phyloP scores from a whole-genome alignment of 2,113 vertebrate genomes.

The Dipodomys spectabilis region DNA sequence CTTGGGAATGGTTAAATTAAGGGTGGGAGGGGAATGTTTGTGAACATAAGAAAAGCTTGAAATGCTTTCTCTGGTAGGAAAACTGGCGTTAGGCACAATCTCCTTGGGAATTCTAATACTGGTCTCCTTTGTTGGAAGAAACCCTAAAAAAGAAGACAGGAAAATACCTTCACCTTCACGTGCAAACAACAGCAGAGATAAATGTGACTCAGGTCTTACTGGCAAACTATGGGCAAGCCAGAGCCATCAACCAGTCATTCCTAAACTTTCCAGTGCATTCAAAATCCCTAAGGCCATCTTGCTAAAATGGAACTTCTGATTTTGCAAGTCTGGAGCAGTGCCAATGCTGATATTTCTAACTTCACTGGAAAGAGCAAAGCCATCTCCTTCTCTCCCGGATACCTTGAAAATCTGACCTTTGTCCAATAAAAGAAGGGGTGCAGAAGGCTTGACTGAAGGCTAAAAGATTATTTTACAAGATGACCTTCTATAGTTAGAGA shows the following conservation, averaged over 20 bases:
- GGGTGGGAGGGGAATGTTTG: background rate
- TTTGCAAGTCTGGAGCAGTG: background rate
- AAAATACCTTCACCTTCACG: background rate
- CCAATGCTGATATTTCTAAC: too few relatives aligned
- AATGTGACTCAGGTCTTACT: background rate
- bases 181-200: background rate
- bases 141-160: background rate
- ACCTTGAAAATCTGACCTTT: too few relatives aligned
- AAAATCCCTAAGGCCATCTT: background rate
- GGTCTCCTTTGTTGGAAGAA: background rate
- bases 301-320: background rate
- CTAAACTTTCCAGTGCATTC: background rate
- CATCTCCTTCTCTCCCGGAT: background rate
- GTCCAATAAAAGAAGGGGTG: background rate
- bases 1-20: background rate
- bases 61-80: background rate
- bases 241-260: background rate
- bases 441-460: background rate
- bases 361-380: background rate
- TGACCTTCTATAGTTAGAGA: background rate
- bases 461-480: background rate
- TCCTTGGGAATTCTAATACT: background rate
- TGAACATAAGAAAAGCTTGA: background rate
- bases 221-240: background rate
- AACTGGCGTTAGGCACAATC: background rate